Evolutionary conservation across 2,888 invertebrate species (phyloP), one percentile per base, ranked within the genome.

Genomic region (Doris montereyensis): DNA sequence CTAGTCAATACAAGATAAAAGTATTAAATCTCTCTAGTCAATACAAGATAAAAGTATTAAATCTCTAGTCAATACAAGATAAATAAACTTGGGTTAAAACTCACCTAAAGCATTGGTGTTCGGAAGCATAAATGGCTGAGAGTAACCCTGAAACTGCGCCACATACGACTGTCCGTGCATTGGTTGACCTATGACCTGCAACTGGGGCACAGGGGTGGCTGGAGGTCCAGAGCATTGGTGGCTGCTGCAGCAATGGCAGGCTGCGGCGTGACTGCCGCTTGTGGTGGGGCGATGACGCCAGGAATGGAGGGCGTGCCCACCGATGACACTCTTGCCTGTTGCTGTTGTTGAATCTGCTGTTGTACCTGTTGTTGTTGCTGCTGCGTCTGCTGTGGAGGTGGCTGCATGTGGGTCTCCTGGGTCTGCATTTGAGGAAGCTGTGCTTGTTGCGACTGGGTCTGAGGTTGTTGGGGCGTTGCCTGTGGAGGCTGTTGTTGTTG

Each of bases 71-170:
- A n/a, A n/a, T n/a, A n/a, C n/a, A n/a, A n/a, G n/a, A n/a, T n/a
- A 71, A 4, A 77, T 68, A 17, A 1, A 30, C n/a, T 35, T 26
- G 8, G n/a, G 1, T n/a, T 4, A 21, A 52, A 13, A 58, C 80
- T 81, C 78, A 87, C 88, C 88, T 84, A 88, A 85, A 83, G 88
- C 87, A 76, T 85, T 85, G n/a, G 86, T 84, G 82, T 88, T 88
- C 77, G 87, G 88, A 68, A 88, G 81, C 87, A 88, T 86, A n/a
- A 80, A 60, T 10, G 86, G 80, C 77, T 87, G 87, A 35, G 85
- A 83, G 58, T 85, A 84, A 76, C 86, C 85, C 74, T 87, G 82
- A 60, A 87, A 88, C 83, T 87, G 87, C 21, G 87, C 83, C 74
- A 87, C 80, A 74, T 87, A 89, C 1, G 87, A 83, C 34, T 87